These are phyloP conservation scores for Rhamphomyia laevipes DNA, from an alignment of 2,888 invertebrate genomes.

Conservation along the genomic window DNA sequence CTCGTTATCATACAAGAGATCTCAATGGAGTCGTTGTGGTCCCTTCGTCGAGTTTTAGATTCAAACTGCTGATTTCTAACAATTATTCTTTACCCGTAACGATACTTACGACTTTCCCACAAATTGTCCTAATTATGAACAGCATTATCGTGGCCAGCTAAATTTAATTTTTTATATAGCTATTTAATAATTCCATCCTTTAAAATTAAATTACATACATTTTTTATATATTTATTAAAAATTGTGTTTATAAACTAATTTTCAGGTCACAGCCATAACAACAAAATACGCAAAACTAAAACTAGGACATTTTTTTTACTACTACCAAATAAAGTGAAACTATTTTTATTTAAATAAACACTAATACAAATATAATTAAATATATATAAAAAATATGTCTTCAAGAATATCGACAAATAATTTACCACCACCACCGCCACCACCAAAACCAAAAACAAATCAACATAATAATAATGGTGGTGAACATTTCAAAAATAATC, in stretches of 20 bases:
- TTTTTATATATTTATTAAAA: no score
- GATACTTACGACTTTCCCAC: no score
- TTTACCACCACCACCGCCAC: constrained; percentile 35
- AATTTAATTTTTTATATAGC: no score
- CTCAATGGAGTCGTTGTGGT: no score
- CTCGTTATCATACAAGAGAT: no score
- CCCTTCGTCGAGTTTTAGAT: no score
- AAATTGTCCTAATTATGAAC: no score
- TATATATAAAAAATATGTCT: constrained; percentile 9
- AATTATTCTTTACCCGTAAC: no score
- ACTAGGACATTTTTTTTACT: not conserved
- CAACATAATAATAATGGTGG: constrained; percentile 25
- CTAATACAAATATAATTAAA: not conserved
- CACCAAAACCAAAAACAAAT: constrained; percentile 29
- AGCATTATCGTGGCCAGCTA: no score
- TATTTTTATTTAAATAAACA: not conserved
- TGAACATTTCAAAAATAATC: constrained; percentile 15
- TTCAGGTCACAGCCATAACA: not conserved
- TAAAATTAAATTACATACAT: no score
- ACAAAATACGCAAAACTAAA: not conserved
- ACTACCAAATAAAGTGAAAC: not conserved
- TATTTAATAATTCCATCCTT: no score
- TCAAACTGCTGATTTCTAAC: no score
- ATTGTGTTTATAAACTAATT: not conserved
- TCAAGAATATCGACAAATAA: constrained; percentile 26